Percentiles rank a stretch among this genome's conserved stretches.
Evolutionary conservation across 2,113 vertebrate genomes (phyloP).

Genomic region (Cyanoliseus patagonus): DNA sequence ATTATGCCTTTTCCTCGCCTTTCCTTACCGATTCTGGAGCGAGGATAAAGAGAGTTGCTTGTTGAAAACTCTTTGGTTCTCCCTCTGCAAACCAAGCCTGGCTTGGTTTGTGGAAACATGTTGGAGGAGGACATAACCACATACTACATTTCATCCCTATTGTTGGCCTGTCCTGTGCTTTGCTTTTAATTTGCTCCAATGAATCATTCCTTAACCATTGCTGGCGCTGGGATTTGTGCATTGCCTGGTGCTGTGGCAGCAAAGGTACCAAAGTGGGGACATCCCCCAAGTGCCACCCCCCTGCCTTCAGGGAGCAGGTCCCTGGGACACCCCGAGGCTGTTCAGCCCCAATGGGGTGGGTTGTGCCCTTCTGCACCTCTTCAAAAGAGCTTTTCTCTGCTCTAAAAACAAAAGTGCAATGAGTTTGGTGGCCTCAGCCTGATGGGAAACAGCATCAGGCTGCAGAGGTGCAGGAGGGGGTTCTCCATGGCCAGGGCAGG

Average conservation of each 20-base stretch:
- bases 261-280: neutral
- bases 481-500: too few relatives aligned
- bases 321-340: neutral
- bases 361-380: neutral
- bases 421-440: neutral
- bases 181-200: neutral
- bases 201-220: neutral
- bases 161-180: neutral
- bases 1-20: fast-evolving
- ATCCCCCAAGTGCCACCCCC: neutral
- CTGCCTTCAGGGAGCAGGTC: too few relatives aligned
- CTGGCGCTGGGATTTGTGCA: neutral
- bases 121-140: neutral
- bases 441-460: too few relatives aligned
- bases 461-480: neutral
- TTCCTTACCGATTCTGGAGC: neutral
- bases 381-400: neutral
- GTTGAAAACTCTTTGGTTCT: fast-evolving
- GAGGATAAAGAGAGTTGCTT: neutral
- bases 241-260: neutral
- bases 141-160: neutral
- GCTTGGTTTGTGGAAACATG: neutral
- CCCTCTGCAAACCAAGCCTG: neutral
- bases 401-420: neutral
- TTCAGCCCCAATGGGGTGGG: neutral